Evolutionary conservation across 2,888 invertebrate genomes (phyloP), one percentile per base, ranked within the genome.

Genomic region (Euzetes globulus): DNA sequence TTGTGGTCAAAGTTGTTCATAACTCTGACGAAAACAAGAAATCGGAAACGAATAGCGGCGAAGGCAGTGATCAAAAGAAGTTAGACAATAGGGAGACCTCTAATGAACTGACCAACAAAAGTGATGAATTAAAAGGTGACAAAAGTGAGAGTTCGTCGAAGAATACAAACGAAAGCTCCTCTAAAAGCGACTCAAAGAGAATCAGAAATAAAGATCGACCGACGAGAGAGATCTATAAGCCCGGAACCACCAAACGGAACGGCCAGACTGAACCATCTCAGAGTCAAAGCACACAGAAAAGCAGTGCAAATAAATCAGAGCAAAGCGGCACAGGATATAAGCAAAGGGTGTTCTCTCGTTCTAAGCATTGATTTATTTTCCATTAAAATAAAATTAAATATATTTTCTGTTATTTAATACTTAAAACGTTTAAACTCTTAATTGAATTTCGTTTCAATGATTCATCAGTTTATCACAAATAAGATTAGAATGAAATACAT

Each of bases 191-290:
- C 3, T 33, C 29, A 25, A 55, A 55, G 25, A 9, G 74, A 19
- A 70, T 75, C 29, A 13, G 77, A 60, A 73, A 78, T 73, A 75
- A 77, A 77, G 93, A 94, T 84, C 89, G 94, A 58, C 94, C 94
- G 29, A 90, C 92, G 60, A 88, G 93, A 81, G 91, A 91, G 76
- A 91, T 94, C 79, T 94, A 94, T 83, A 89, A 93, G 79, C 94
- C 94, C 0, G 92, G 92, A n/a, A 73, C 76, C 74, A 25, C 65
- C 3, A 74, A 76, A 50, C 76, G 77, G 13, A 60, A 75, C 47
- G 75, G 73, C 17, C 25, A 29, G 52, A 29, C 74, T 6, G 76
- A 78, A 58, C 68, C 11, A 29, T 52, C 71, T 17, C 37, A 52
- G 6, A 45, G 25, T 9, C 22, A 47, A 4, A 65, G 6, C 11